Percentiles rank a stretch among this genome's conserved stretches.
phyloP scores from a whole-genome alignment of 2,888 invertebrate genomes.

The Acronicta leporina region DNA sequence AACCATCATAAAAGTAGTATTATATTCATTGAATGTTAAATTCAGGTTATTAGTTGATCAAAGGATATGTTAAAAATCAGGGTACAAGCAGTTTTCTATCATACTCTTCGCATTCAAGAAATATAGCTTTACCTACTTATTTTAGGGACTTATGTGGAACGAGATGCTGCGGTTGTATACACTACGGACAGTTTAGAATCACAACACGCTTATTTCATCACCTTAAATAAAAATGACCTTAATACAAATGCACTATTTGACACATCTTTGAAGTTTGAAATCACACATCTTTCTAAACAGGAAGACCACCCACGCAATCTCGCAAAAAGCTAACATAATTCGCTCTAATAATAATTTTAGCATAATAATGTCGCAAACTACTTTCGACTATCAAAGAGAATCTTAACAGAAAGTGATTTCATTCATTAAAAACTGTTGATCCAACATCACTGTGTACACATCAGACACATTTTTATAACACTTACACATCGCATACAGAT shows the following conservation, averaged over 20 bases:
- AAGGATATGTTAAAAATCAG: too few relatives aligned
- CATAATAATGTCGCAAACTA: constrained; percentile 25
- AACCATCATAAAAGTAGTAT: too few relatives aligned
- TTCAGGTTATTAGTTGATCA: too few relatives aligned
- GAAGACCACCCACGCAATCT: constrained; percentile 26
- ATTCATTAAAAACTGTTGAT: constrained; percentile 39
- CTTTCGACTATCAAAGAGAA: constrained; percentile 19
- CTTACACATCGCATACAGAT: constrained; percentile 34
- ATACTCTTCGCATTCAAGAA: too few relatives aligned
- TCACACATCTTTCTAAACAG: constrained; percentile 18
- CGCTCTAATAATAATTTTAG: not conserved
- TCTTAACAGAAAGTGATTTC: constrained; percentile 8
- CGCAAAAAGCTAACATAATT: not conserved
- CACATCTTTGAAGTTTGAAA: constrained; percentile 29
- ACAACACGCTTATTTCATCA: not conserved
- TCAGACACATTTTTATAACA: constrained; percentile 47
- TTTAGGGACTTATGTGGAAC: too few relatives aligned
- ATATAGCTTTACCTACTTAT: too few relatives aligned
- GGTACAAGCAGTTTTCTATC: too few relatives aligned
- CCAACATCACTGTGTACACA: constrained; percentile 22
- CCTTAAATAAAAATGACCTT: not conserved
- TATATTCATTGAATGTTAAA: too few relatives aligned
- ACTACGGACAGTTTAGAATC: not conserved
- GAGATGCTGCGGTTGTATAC: too few relatives aligned
- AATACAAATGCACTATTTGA: not conserved